phyloP scores from a whole-genome alignment of 1,140 invertebrate genomes.

The Drosophila navojoa region DNA sequence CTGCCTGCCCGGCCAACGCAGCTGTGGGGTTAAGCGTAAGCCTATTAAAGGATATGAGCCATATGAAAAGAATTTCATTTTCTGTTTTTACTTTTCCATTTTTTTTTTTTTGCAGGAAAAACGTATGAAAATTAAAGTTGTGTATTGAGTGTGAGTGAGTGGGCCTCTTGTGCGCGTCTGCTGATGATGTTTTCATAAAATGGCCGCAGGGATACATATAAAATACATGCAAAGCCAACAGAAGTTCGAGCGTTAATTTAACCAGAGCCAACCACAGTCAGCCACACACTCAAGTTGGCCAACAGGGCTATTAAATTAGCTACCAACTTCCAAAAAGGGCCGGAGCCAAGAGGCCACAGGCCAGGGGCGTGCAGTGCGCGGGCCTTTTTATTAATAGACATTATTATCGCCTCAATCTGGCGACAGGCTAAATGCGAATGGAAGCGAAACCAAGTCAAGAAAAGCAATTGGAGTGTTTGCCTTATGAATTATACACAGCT shows the following conservation, averaged over 20 bases:
- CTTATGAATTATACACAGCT: slow-evolving; percentile 73
- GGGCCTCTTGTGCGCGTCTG: slow-evolving; percentile 35
- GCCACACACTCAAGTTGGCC: slow-evolving; percentile 12
- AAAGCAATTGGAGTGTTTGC: slow-evolving; percentile 42
- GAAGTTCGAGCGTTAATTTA: slow-evolving; percentile 48
- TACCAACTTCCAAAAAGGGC: slow-evolving; percentile 14
- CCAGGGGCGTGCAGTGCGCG: background rate
- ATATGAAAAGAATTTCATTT: slow-evolving; percentile 19
- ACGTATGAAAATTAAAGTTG: slow-evolving; percentile 14
- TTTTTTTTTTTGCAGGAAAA: slow-evolving; percentile 18
- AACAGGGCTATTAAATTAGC: slow-evolving; percentile 41
- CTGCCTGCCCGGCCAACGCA: background rate
- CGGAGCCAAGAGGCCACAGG: background rate
- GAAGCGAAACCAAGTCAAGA: slow-evolving; percentile 12
- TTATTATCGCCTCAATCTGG: slow-evolving; percentile 59
- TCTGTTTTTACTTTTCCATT: background rate
- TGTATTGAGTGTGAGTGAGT: slow-evolving; percentile 15
- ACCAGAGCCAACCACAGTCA: slow-evolving; percentile 24
- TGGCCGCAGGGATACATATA: slow-evolving; percentile 62
- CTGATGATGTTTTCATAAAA: slow-evolving; percentile 68
- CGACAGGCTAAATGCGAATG: slow-evolving; percentile 5
- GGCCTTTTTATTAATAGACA: slow-evolving; percentile 53
- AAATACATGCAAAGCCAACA: slow-evolving; percentile 44
- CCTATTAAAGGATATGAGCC: slow-evolving; percentile 24
- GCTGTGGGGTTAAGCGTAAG: background rate